These are phyloP conservation scores for Sander vitreus DNA, from an alignment of 2,113 vertebrate genomes.

Conservation along the genomic window DNA sequence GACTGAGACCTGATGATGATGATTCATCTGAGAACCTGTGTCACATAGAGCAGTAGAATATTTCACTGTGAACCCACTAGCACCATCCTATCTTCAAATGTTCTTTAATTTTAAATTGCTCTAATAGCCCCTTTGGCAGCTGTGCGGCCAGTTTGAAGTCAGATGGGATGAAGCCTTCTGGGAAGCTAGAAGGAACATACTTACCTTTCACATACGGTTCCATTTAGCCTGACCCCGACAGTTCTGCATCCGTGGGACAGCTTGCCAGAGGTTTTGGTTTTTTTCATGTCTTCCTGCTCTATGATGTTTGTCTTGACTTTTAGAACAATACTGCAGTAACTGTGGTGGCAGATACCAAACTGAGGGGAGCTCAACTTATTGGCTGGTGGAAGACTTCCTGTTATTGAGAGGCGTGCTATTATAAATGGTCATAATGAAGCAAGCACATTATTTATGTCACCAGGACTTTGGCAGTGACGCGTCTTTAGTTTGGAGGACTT, in stretches of 20 bases:
- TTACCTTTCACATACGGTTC: constrained; percentile 67
- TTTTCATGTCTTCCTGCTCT: constrained; percentile 51
- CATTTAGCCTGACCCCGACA: constrained; percentile 66
- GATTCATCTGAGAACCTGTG: constrained; percentile 19
- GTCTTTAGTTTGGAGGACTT: constrained; percentile 47
- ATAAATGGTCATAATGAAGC: constrained; percentile 51
- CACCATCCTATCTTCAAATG: constrained; percentile 21
- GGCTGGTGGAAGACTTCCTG: constrained; percentile 74
- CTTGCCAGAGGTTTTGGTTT: constrained; percentile 23
- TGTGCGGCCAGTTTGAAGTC: constrained; percentile 43
- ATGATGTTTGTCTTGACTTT: constrained; percentile 68
- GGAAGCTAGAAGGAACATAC: constrained; percentile 39
- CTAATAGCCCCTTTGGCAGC: constrained; percentile 52
- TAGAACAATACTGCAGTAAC: constrained; percentile 58
- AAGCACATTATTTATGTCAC: constrained; percentile 74
- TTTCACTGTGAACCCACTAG: constrained; percentile 23
- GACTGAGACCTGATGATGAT: constrained; percentile 33
- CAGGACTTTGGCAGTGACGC: constrained; percentile 49
- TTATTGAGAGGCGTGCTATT: constrained; percentile 72
- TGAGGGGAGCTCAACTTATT: constrained; percentile 59
- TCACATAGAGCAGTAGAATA: constrained; percentile 33
- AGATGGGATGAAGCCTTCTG: constrained; percentile 44
- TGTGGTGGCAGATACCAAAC: constrained; percentile 61
- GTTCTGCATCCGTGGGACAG: constrained; percentile 47
- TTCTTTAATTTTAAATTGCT: constrained; percentile 52